Base-by-base conservation (phyloP, 92 coral and sea anemone genomes). In the Chrysogorgia sp. region DNA sequence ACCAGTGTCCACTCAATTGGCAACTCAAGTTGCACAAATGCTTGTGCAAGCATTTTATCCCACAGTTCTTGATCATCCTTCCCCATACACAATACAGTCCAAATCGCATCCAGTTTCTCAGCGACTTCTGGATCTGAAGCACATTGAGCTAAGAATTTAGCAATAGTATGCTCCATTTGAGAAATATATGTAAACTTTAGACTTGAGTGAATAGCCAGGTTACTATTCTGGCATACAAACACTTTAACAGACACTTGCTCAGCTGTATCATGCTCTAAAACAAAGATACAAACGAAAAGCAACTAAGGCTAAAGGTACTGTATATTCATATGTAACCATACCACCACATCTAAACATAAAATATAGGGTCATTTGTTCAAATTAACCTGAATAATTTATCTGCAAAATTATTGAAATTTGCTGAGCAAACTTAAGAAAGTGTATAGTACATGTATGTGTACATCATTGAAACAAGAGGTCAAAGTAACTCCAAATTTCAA, bases 21-120 rank as follows among this genome's bases (percentile, higher is more conserved):
- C 24, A 72, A 56, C 55, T 72, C 79, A 29, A 72, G 79, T 55
- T 72, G 79, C 32, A 50, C 63, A 24, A 72, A 72, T 13, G 79
- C 79, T 33, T 72, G 79, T 25, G 79, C 79, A 19, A 72, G 79
- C 34, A 64, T 32, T 23, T 72, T 72, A 72, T 72, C 79, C 79
- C 79, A 72, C 6, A 72, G 79, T n/a, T 72, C 79, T 28, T 9
- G 40, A 34, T 72, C 65, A 35, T 72, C 79, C 37, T 55, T 72
- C 15, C 79, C 79, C 33, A 56, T 23, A 52, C 79, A 72, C 31
- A 47, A n/a, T 43, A 68, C 65, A 0, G 65, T 3, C 79, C 79
- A 72, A 40, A 72, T 52, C 0, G 79, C 65, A 33, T 72, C 79
- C 13, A 72, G 14, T 55, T 72, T 72, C 14, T 72, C 79, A n/a